Evolutionary conservation across 2,797 vertebrate species (phyloP).

Genomic region (Lerista edwardsae): DNA sequence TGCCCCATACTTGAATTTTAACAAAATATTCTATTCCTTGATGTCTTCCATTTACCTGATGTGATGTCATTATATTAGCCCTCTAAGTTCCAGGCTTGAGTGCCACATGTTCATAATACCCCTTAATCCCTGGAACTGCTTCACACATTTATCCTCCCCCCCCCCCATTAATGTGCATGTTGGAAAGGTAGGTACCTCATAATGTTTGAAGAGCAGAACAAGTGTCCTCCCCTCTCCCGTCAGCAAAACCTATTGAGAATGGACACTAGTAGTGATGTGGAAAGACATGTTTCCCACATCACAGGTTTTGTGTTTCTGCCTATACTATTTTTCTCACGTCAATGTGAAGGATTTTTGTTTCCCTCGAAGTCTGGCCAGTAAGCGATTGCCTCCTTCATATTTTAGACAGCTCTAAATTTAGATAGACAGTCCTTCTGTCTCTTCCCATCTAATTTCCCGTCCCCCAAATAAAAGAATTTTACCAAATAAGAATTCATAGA

Average conservation of each 20-base stretch:
- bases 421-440: no score
- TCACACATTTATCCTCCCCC: conserved; percentile 20
- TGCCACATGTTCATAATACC: neutral
- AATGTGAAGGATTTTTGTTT: neutral
- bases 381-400: no score
- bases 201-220: neutral
- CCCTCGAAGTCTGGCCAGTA: neutral
- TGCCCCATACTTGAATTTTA: neutral
- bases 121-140: conserved; percentile 14
- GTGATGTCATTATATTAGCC: conserved; percentile 21
- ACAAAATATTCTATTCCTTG: neutral
- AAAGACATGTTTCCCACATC: neutral
- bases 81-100: conserved; percentile 33
- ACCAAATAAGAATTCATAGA: conserved; percentile 24
- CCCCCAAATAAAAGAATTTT: no score
- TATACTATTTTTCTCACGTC: neutral
- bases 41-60: neutral
- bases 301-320: neutral
- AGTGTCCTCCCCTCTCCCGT: neutral
- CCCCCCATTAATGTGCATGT: neutral
- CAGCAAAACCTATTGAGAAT: neutral
- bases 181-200: neutral
- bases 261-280: neutral
- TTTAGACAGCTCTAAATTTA: no score
- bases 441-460: no score